Evolutionary conservation across 2,888 invertebrate genomes (phyloP).

Genomic region (Leucophenga montana): DNA sequence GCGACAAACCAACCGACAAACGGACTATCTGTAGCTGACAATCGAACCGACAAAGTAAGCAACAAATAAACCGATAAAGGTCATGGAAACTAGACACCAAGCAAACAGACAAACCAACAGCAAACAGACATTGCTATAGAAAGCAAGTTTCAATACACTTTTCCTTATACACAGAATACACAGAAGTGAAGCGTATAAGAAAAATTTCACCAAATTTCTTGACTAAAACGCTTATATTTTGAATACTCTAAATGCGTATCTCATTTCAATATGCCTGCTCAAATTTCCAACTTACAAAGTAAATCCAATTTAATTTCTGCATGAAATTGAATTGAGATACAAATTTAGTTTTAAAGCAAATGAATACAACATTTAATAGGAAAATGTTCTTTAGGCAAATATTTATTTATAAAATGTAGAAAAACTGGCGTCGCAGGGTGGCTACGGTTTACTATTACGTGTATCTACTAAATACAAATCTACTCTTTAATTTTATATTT

Average conservation of each 20-base stretch:
- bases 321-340: constrained; percentile 50
- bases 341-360: constrained; percentile 42
- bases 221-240: constrained; percentile 4
- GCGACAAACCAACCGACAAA: too few species aligned
- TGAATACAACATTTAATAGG: constrained; percentile 15
- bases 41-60: too few species aligned
- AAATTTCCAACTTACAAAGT: background rate
- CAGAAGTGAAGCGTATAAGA: constrained; percentile 9
- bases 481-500: too few species aligned
- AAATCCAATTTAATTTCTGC: background rate
- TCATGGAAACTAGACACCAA: too few species aligned
- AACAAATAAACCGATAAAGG: too few species aligned
- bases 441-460: background rate
- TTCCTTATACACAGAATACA: too few species aligned
- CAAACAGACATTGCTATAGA: too few species aligned
- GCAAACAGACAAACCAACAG: too few species aligned
- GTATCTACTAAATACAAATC: too few species aligned
- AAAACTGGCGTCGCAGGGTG: background rate
- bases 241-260: constrained; percentile 46
- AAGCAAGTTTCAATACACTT: too few species aligned
- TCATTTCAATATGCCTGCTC: constrained; percentile 43
- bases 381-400: background rate
- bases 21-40: too few species aligned
- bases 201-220: background rate
- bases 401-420: background rate